Conservation (phyloP, 2,113 vertebrate genomes). For the Polypterus senegalus region DNA sequence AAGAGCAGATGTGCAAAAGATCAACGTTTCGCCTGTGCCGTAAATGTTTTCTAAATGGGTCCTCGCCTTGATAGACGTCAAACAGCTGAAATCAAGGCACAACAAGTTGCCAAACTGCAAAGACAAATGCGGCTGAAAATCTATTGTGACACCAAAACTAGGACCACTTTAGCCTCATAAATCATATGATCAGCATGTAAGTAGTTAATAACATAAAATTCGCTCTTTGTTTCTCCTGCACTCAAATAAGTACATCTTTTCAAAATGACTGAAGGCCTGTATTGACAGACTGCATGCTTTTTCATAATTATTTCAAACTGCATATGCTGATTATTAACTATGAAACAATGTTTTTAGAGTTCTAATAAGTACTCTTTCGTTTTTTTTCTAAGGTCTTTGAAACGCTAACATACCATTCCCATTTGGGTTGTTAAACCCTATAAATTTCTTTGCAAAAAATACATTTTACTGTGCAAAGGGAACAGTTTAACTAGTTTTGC, state of each 20-base stretch:
- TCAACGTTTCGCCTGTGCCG: conserved; percentile 31
- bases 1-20: conserved; percentile 80
- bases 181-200: conserved; percentile 63
- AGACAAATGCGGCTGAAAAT: conserved; percentile 81
- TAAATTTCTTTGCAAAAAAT: conserved; percentile 7
- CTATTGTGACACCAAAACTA: conserved; percentile 66
- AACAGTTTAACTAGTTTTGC: conserved; percentile 33
- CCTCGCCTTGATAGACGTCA: conserved; percentile 59
- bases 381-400: conserved; percentile 5
- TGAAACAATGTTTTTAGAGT: conserved; percentile 1
- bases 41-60: conserved; percentile 60
- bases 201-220: conserved; percentile 59
- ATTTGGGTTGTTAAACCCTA: conserved; percentile 2
- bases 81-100: conserved; percentile 63
- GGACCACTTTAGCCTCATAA: conserved; percentile 68
- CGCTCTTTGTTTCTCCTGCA: conserved; percentile 23
- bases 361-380: conserved; percentile 3
- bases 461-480: conserved; percentile 1
- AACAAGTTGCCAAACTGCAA: conserved; percentile 66
- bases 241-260: conserved; percentile 6
- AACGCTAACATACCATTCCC: conserved; percentile 8
- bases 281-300: not conserved
- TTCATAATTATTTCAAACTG: conserved; percentile 10
- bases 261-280: conserved; percentile 4
- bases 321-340: conserved; percentile 49